Conservation (phyloP, 2,888 invertebrate species). For the Eurytoma californica region DNA sequence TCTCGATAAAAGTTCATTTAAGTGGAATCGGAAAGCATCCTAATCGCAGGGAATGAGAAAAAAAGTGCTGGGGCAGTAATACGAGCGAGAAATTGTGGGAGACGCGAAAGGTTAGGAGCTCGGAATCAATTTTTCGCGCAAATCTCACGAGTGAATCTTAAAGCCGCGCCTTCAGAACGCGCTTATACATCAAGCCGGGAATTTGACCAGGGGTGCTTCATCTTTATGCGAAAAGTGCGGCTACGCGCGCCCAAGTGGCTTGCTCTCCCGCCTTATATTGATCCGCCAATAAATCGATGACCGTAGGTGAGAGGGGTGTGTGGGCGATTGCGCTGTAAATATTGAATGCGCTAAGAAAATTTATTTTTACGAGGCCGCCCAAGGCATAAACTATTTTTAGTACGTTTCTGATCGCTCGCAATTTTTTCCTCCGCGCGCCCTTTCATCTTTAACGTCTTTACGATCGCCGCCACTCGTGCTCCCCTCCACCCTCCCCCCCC, state of each 20-base stretch:
- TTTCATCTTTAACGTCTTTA: conserved; percentile 9
- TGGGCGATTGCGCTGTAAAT: conserved; percentile 38
- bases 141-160: conserved; percentile 30
- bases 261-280: conserved; percentile 20
- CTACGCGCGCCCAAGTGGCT: neutral
- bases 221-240: conserved; percentile 53
- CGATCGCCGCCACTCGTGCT: no score
- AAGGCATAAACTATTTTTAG: conserved; percentile 46
- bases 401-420: conserved; percentile 17
- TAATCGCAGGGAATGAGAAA: no score
- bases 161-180: neutral
- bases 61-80: no score
- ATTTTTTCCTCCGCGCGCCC: neutral
- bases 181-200: conserved; percentile 30
- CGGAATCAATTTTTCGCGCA: conserved; percentile 25
- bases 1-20: no score
- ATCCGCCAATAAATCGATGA: conserved; percentile 53
- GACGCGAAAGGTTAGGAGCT: no score
- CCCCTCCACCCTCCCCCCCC: neutral
- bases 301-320: conserved; percentile 36
- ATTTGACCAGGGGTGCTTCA: conserved; percentile 52
- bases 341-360: conserved; percentile 53
- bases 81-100: no score
- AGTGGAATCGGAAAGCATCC: no score
- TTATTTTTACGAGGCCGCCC: conserved; percentile 42